phyloP scores from a whole-genome alignment of 2,797 vertebrate genomes.

The Pantherophis alleghaniensis region DNA sequence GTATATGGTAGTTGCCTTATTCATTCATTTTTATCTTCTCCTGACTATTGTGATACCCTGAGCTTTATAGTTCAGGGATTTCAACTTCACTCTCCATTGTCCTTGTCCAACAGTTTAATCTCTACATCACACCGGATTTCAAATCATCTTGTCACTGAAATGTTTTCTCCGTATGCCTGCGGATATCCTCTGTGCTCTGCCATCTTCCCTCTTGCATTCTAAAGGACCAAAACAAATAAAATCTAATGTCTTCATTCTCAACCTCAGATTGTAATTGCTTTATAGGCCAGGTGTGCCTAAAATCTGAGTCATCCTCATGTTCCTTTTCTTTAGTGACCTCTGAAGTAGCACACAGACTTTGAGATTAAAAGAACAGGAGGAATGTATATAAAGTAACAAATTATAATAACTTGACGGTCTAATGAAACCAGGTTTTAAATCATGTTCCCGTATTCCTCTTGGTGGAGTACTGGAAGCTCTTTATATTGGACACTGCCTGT shows the following conservation, averaged over 20 bases:
- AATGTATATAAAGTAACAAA: not conserved
- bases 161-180: not conserved
- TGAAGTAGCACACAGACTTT: not conserved
- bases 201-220: not conserved
- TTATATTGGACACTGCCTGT: not conserved
- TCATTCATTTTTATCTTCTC: not conserved
- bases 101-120: not conserved
- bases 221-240: not conserved
- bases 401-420: not conserved
- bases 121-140: not conserved
- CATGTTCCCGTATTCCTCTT: slow-evolving; percentile 1
- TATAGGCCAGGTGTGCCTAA: not conserved
- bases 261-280: not conserved
- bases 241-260: not conserved
- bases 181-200: not conserved
- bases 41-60: no score
- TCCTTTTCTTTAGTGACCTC: not conserved
- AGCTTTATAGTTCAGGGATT: not conserved
- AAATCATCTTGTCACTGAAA: not conserved
- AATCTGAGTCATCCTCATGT: not conserved
- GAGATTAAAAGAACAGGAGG: not conserved
- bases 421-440: slow-evolving; percentile 47
- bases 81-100: not conserved
- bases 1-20: not conserved
- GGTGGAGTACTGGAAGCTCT: not conserved